Evolutionary conservation across 2,797 vertebrate genomes (phyloP), one percentile per base, ranked within the genome.

Genomic region (Poecilia wingei): DNA sequence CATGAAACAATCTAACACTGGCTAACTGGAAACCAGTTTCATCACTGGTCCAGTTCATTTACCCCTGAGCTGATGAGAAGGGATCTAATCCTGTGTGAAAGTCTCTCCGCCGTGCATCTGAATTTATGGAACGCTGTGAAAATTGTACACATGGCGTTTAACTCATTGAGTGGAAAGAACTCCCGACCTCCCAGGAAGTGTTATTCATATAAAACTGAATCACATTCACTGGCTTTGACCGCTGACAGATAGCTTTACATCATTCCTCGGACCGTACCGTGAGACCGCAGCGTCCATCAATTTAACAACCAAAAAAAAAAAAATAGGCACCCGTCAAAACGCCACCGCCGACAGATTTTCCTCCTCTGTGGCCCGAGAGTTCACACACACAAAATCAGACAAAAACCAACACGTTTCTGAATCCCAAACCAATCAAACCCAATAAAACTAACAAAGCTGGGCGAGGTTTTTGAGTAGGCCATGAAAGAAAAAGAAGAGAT

Each of bases 371-470:
- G 82, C 81, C 79, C 76, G 84, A 51, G 82, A 90, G 90, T 86
- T 92, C 91, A 92, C 86, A 90, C 88, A 83, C 80, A 92, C 91
- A 93, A 93, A 92, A 91, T 90, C 75, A 12, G 74, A 94, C 91
- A 93, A 93, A 94, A 93, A 92, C 84, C 89, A 92, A 94, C 93
- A 93, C 89, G 84, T 94, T 94, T 94, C 90, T 86, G 91, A 91
- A 93, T 93, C 86, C 91, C 90, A 91, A 93, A 93, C 92, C 92
- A 92, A 91, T 93, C 92, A 94, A 94, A 94, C 91, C 92, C 91
- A 95, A 93, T 94, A 93, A 95, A 95, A 94, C 91, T 86, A 94
- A 94, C 92, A 93, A 95, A 95, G 94, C 93, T 87, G 76, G 84
- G 92, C 88, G 82, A 91, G 36, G 92, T 93, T 93, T 94, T 91